Conservation (phyloP, 2,797 vertebrate species). For the Periparus ater region DNA sequence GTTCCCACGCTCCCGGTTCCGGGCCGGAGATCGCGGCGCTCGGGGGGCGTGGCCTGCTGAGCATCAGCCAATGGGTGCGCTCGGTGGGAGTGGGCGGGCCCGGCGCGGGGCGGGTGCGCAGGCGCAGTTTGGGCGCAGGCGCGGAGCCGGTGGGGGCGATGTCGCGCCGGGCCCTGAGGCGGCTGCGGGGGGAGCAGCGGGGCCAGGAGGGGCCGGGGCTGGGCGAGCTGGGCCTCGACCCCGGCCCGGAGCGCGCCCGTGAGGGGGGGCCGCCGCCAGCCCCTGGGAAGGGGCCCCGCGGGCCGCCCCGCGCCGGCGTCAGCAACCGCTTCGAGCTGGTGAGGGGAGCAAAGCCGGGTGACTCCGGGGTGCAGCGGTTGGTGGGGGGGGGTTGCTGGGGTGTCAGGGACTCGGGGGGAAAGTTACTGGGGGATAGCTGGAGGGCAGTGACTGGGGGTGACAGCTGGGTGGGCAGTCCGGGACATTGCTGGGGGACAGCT, state of each 20-base stretch:
- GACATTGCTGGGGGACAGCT: background rate
- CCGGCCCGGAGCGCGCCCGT: slow-evolving; percentile 50
- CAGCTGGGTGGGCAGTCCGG: background rate
- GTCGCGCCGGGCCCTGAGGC: slow-evolving; percentile 89
- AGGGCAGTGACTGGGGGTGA: background rate
- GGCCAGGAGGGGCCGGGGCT: slow-evolving; percentile 83
- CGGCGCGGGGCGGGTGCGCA: background rate
- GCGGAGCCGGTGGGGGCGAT: slow-evolving; percentile 65
- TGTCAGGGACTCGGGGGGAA: background rate
- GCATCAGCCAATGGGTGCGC: background rate
- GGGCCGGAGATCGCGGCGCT: background rate
- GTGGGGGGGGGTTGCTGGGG: background rate
- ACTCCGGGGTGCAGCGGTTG: too few relatives aligned
- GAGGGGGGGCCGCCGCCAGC: slow-evolving; percentile 38
- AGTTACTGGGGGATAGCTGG: background rate
- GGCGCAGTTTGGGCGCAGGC: background rate
- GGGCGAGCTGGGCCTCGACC: slow-evolving; percentile 72
- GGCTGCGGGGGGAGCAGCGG: slow-evolving; percentile 88
- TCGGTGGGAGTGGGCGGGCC: rapidly evolving
- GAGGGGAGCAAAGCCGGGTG: background rate
- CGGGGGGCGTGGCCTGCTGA: rapidly evolving
- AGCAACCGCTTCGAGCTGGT: slow-evolving; percentile 91
- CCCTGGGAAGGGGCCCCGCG: background rate
- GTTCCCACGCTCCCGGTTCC: background rate
- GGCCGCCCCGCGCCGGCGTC: slow-evolving; percentile 38